Base-by-base conservation (phyloP, 1,140 invertebrate species). In the Euura lappo region DNA sequence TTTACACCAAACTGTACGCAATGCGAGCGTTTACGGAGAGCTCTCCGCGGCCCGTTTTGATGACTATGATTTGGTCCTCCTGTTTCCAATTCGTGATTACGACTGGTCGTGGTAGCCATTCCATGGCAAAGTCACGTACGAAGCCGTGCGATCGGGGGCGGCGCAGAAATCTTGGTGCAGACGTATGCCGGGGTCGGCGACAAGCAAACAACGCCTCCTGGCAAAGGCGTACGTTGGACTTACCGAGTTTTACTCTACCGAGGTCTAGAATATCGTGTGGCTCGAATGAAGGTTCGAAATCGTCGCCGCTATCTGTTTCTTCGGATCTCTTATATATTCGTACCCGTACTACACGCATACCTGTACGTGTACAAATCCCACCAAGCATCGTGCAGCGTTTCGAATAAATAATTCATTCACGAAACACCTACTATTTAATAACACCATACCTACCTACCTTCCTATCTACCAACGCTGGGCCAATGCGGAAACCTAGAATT, bases 381-480 rank as follows among this genome's bases (percentile, higher is more conserved):
- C 13, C 3, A 11, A 11, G 8, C 51, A 8, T 60, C 13, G 4
- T 4, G 51, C 13, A 6, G 51, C 51, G 51, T 60, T 11, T 60
- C 3, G 13, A 11, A 60, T 60, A 60, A 60, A 60, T 60, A 60
- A 60, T 60, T 60, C 51, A 60, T 60, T 60, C 51, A 60, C 51
- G 51, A 60, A 60, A 60, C 51, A 60, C 51, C 51, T 60, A 60
- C 51, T 60, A 60, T 60, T 60, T 60, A 60, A 60, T 60, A 60
- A 60, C 51, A 60, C 51, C 51, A n/a, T 60, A 60, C 8, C 51
- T n/a, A 28, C 28, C 28, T 28, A 28, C 28, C 28, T 28, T 28
- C 28, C 28, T 28, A 28, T 1, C 28, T 28, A 28, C 28, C 28
- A 28, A n/a, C 3, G 51, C 13, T n/a, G 6, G 51, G 51, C 51